Evolutionary conservation across 2,113 vertebrate genomes (phyloP), one percentile per base, ranked within the genome.

Genomic region (Mirza zaza): DNA sequence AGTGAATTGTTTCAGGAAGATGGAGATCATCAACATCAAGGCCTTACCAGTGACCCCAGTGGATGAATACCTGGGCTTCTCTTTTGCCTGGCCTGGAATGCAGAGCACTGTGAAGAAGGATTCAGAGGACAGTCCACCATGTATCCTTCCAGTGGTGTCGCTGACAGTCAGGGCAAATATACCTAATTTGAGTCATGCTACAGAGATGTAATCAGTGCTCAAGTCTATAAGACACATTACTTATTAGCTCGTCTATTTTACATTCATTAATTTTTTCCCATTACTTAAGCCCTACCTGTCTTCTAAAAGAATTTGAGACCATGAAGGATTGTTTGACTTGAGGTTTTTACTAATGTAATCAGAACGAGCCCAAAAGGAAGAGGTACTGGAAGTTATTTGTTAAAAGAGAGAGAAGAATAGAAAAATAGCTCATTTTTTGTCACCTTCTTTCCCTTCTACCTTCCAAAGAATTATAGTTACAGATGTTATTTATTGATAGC

Each of bases 21-120:
- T 98, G 97, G 94, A 98, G 0, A 1, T 59, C 55, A 68, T 98
- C 95, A 97, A 98, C 14, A 12, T 67, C 76, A 90, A 29, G 0
- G 59, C 96, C 79, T 84, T 97, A 29, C 97, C 97, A 1, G 10
- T 98, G 83, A 77, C 92, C 17, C 42, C 95, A 0, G 15, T 97
- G 65, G 85, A 93, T 0, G 97, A 98, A 29, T 25, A 48, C 12
- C 42, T 81, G 95, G 32, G 48, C 8, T 6, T 87, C 48, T 68
- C 88, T 0, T 39, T 50, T 6, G 17, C 67, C 0, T 42, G 1
- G 94, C 32, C 88, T 0, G 12, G 6, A 3, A 36, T 5, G n/a
- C 75, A 79, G 71, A 23, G 2, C 0, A 23, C 71, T 0, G 0
- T 15, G 17, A 45, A 45, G 93, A 86, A 70, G 82, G 13, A 15